Evolutionary conservation across 2,888 invertebrate genomes (phyloP).

Genomic region (Andrena trimmerana): DNA sequence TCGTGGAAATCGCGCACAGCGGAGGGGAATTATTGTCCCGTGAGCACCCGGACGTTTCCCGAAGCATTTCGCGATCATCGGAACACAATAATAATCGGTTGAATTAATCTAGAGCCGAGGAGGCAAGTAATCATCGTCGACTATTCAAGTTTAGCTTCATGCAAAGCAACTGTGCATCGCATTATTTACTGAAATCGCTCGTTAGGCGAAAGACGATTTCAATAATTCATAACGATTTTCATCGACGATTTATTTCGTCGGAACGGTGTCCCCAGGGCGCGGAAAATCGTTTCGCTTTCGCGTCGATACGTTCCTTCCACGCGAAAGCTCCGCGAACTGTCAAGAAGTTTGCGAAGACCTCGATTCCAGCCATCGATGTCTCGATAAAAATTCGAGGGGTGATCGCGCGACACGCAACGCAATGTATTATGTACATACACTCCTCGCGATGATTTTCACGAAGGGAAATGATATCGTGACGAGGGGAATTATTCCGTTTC

Average conservation of each 20-base stretch:
- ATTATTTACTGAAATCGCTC: not conserved
- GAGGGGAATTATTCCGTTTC: not conserved
- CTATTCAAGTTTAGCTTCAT: not conserved
- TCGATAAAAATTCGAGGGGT: conserved; percentile 19
- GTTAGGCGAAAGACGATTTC: not conserved
- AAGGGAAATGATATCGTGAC: not conserved
- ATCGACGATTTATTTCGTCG: not conserved
- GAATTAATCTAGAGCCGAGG: not conserved
- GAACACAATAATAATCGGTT: not conserved
- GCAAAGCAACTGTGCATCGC: not conserved
- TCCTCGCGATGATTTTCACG: not conserved
- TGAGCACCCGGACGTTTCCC: too few species aligned
- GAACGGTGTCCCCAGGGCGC: not conserved
- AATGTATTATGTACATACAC: conserved; percentile 7
- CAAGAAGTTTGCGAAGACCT: conserved; percentile 13
- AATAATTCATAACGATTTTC: conserved; percentile 32
- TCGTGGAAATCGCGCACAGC: not conserved
- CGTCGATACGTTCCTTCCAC: conserved; percentile 1
- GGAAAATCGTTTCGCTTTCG: conserved; percentile 24
- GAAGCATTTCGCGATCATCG: not conserved
- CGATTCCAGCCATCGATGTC: conserved; percentile 19
- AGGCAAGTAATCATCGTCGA: not conserved
- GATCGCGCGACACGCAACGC: conserved; percentile 9
- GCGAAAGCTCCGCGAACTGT: conserved; percentile 17
- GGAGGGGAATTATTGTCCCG: not conserved